Evolutionary conservation across 2,113 vertebrate species (phyloP), one percentile per base, ranked within the genome.

Genomic region (Indicator indicator): DNA sequence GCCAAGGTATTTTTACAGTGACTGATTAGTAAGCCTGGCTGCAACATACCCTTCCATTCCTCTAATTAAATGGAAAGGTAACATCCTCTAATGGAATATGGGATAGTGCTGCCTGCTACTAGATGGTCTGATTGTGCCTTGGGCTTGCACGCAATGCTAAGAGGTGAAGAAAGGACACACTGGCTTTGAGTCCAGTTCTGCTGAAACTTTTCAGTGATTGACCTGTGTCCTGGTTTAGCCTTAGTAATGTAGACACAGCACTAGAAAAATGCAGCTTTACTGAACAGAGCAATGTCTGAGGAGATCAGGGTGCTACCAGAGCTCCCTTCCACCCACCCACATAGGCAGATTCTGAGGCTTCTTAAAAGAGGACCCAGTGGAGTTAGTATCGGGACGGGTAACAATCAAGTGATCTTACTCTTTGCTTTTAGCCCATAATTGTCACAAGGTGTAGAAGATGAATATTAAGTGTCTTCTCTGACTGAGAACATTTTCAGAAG

Each of bases 61-160:
- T 89, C 92, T 70, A 87, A 90, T 96, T 82, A 93, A 92, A 86
- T 92, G 46, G 59, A 76, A 79, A 73, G 21, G 24, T 76, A 72
- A 17, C 30, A 36, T 84, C 4, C 10, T 68, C 20, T 94, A 89
- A 89, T 85, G 59, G 62, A 77, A 56, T 58, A 62, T 40, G 27
- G 65, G 36, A 48, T n/a, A 75, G 27, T 52, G 17, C 58, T 87
- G 50, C 72, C 55, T 80, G 23, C 54, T 20, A 64, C 52, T 85
- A 46, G 42, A 50, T 81, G 18, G 5, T 77, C 18, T 82, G 59
- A 44, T 50, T 79, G 11, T 20, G 26, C 30, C 38, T 81, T 69
- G 62, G 58, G 17, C 18, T 78, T 79, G 20, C 18, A 74, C 12
- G 40, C 4, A 50, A 14, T 5, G 7, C 11, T 42, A 78, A 52